phyloP scores from a whole-genome alignment of 2,797 vertebrate species.

The Parauchenoglanis punctatus region DNA sequence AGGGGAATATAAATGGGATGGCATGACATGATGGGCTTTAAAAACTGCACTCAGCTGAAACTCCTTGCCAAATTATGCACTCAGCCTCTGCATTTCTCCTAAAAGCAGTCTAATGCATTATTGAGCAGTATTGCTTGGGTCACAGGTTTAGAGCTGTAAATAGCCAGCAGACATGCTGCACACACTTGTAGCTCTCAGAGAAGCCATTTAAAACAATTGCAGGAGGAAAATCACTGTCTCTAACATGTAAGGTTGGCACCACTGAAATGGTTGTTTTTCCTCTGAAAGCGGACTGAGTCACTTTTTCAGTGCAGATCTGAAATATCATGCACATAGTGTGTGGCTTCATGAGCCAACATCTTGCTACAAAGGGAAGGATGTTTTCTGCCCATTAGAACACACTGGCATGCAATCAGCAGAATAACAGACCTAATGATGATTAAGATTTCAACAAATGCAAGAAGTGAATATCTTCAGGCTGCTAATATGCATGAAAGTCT shows the following conservation, averaged over 20 bases:
- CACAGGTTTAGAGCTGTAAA: slow-evolving; percentile 41
- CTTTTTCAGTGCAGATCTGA: slow-evolving; percentile 17
- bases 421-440: not conserved
- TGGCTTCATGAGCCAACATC: not conserved
- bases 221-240: not conserved
- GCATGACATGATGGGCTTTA: slow-evolving; percentile 33
- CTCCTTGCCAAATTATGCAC: slow-evolving; percentile 34
- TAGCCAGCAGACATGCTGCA: slow-evolving; percentile 30
- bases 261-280: not conserved
- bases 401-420: not conserved
- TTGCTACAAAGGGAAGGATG: not conserved
- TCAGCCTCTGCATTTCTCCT: slow-evolving; percentile 43
- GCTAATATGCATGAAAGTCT: not conserved
- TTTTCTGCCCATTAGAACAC: slow-evolving; percentile 1
- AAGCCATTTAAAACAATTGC: slow-evolving; percentile 9
- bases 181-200: slow-evolving; percentile 30
- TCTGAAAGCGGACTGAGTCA: slow-evolving; percentile 14
- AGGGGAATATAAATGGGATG: not conserved
- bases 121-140: slow-evolving; percentile 54
- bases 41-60: slow-evolving; percentile 47
- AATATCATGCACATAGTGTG: not conserved
- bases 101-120: slow-evolving; percentile 63
- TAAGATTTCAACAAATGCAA: not conserved
- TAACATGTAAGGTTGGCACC: not conserved
- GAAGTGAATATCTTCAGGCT: not conserved